These are phyloP conservation scores for Phoenicopterus ruber DNA, from an alignment of 2,113 vertebrate genomes.

Conservation along the genomic window DNA sequence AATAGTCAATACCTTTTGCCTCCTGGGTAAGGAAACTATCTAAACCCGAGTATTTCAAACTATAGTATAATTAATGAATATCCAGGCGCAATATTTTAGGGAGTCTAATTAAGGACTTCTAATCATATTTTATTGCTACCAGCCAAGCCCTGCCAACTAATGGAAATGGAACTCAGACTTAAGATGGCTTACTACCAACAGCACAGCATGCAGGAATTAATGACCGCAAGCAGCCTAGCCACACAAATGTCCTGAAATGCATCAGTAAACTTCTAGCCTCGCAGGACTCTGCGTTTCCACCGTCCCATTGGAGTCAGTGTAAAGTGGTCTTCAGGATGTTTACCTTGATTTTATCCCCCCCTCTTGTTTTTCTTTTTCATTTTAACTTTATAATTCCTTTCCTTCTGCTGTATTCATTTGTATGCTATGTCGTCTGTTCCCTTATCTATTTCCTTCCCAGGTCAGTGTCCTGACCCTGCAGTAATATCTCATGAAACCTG, in stretches of 20 bases:
- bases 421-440: background rate
- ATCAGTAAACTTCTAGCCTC: background rate
- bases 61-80: background rate
- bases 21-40: background rate
- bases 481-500: background rate
- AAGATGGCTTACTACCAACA: background rate
- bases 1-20: background rate
- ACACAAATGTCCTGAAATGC: background rate
- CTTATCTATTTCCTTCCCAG: background rate
- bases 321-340: background rate
- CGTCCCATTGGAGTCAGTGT: background rate
- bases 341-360: background rate
- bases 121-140: background rate
- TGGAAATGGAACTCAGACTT: background rate
- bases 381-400: background rate
- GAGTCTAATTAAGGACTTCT: background rate
- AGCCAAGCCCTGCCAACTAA: background rate
- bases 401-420: background rate
- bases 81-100: background rate
- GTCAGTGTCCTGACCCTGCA: background rate
- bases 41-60: background rate
- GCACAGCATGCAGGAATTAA: background rate
- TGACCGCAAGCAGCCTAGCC: background rate
- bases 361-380: background rate
- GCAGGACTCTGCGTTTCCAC: background rate